Conservation (phyloP, 2,797 vertebrate species). For the Paratrypauchen microcephalus region DNA sequence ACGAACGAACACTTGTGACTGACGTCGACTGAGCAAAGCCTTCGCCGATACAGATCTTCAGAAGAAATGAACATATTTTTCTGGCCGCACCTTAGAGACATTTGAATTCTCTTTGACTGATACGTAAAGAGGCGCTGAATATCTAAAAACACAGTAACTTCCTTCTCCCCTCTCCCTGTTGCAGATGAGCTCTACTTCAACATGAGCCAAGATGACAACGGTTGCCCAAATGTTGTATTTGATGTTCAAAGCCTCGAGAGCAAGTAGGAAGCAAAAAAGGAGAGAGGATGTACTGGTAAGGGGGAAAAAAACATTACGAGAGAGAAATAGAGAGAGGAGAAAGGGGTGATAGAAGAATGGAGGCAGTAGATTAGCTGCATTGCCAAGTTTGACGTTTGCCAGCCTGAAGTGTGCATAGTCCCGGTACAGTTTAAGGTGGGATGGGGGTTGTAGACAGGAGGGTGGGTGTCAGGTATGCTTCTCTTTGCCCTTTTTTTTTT, state of each 20-base stretch:
- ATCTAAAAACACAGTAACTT: constrained; percentile 55
- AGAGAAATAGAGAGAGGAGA: constrained; percentile 36
- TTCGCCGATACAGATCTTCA: constrained; percentile 57
- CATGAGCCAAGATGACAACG: constrained; percentile 72
- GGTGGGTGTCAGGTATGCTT: constrained; percentile 79
- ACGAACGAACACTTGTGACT: constrained; percentile 49
- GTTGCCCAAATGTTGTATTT: constrained; percentile 74
- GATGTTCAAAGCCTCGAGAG: constrained; percentile 74
- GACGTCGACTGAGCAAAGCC: constrained; percentile 52
- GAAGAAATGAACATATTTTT: constrained; percentile 55
- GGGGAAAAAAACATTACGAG: constrained; percentile 47
- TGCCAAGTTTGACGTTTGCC: constrained; percentile 75
- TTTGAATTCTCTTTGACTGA: constrained; percentile 65
- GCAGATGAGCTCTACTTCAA: constrained; percentile 59
- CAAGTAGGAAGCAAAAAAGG: constrained; percentile 65
- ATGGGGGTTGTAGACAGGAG: constrained; percentile 47
- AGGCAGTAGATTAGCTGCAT: constrained; percentile 69
- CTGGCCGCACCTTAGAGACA: constrained; percentile 63
- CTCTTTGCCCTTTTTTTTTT: constrained; percentile 57
- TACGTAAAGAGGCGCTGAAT: constrained; percentile 53
- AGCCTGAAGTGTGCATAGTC: constrained; percentile 71
- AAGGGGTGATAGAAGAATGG: constrained; percentile 59
- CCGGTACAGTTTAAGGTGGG: constrained; percentile 42
- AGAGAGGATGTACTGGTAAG: constrained; percentile 17
- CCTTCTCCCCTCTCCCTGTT: constrained; percentile 20